Evolutionary conservation across 2,113 vertebrate genomes (phyloP), one percentile per base, ranked within the genome.

Genomic region (Nibea albiflora): DNA sequence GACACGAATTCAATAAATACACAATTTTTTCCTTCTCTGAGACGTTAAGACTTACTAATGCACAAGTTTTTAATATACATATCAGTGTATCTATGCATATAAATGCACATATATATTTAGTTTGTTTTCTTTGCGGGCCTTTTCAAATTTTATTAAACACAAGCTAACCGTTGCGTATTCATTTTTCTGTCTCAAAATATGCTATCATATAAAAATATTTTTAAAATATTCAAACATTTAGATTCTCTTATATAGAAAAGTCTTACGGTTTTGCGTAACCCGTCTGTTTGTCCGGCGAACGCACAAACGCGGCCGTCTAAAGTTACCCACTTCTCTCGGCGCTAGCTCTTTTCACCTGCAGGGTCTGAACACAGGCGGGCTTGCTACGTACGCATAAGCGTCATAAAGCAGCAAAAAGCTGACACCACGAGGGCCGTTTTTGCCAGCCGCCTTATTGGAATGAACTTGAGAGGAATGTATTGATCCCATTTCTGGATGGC

Each of bases 401-500:
- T 83, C 82, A 58, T 17, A 68, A 81, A 70, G 89, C 84, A 72
- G 65, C 62, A 85, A 90, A 93, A 31, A 89, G 91, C 90, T 94
- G 93, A 92, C 86, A 67, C 79, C 66, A 80, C 24, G 31, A 49
- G 54, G 65, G 52, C 54, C 49, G 22, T 80, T 90, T 85, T 85
- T 85, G 83, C 85, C 79, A 67, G 83, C 83, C 78, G 86, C 89
- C 84, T 88, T 83, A 90, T 92, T 92, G 78, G 73, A 93, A 93
- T 90, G 89, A 93, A 93, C 90, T 89, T 92, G 91, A 93, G 90
- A 89, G 90, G 81, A 94, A 91, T 56, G 79, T 92, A 93, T 94
- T 88, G 91, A 94, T 94, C 85, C 42, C 5, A 57, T 65, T 69
- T 71, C 61, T 78, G 71, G 62, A 88, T 53, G 80, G 24, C 89